Evolutionary conservation across 2,888 invertebrate genomes (phyloP).

Genomic region (Mythimna ferrago): DNA sequence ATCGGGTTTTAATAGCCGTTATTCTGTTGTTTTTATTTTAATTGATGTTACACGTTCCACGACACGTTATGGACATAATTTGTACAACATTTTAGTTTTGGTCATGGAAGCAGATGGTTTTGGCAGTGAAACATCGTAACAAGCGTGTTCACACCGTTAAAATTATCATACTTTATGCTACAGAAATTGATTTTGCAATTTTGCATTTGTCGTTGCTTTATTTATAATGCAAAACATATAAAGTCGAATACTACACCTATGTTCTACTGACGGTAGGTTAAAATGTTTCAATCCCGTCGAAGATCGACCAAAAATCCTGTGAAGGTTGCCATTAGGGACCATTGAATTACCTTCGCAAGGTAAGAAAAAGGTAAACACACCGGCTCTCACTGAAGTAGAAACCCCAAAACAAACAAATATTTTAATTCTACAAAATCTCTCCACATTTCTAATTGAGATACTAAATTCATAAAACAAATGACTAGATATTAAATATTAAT

Average conservation of each 20-base stretch:
- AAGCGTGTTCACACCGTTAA: constrained; percentile 14
- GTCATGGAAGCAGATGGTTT: constrained; percentile 21
- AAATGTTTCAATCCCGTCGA: not conserved
- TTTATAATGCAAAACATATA: not conserved
- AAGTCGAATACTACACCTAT: too few relatives aligned
- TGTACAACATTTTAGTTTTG: constrained; percentile 16
- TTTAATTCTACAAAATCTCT: not conserved
- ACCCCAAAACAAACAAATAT: not conserved
- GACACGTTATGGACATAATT: constrained; percentile 34
- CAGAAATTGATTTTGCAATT: constrained; percentile 23
- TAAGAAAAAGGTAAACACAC: not conserved
- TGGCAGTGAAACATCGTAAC: not conserved
- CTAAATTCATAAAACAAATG: constrained; percentile 47
- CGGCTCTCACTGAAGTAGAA: not conserved
- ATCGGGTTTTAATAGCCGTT: constrained; percentile 72
- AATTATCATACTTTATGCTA: constrained; percentile 19
- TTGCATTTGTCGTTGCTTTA: not conserved
- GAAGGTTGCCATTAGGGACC: not conserved
- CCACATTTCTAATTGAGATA: constrained; percentile 52
- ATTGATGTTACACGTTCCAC: constrained; percentile 52
- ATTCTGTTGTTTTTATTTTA: constrained; percentile 62
- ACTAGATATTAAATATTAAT: constrained; percentile 31
- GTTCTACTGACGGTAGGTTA: not conserved
- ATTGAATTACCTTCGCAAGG: not conserved
- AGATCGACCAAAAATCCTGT: not conserved